Percentiles rank a stretch among this genome's conserved stretches.
Evolutionary conservation across 2,113 vertebrate genomes (phyloP).

Genomic region (Crotophaga sulcirostris): DNA sequence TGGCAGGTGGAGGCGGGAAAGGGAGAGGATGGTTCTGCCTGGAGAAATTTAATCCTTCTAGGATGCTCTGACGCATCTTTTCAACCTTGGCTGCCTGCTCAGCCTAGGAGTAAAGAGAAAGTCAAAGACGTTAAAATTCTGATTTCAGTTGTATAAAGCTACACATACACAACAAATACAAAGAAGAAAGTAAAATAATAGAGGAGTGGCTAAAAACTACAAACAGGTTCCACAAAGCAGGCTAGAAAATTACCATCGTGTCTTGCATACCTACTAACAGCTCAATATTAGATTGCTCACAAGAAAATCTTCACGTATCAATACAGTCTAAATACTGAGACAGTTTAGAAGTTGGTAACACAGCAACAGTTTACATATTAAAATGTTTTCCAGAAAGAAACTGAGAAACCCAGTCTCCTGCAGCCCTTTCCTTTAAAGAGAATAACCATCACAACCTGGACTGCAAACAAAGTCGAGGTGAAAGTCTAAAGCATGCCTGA

Average conservation of each 20-base stretch:
- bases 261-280: not conserved
- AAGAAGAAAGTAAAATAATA: not conserved
- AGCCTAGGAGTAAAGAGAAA: slow-evolving; percentile 76
- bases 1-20: slow-evolving; percentile 86
- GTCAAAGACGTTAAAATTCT: not conserved
- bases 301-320: not conserved
- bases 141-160: not conserved
- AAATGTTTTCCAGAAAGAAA: not conserved
- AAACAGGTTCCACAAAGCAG: not conserved
- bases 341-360: not conserved
- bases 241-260: not conserved
- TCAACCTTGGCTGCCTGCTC: slow-evolving; percentile 92
- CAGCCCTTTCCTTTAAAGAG: not conserved
- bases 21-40: slow-evolving; percentile 86
- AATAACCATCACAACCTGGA: not conserved
- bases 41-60: slow-evolving; percentile 92
- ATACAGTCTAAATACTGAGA: not conserved
- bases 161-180: not conserved
- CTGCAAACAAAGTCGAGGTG: not conserved
- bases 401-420: not conserved
- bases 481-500: not conserved
- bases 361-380: not conserved
- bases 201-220: not conserved
- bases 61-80: slow-evolving; percentile 95
- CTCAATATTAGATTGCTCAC: not conserved